These are phyloP conservation scores for Aurelia sp. DNA, from an alignment of 30 jellyfish, hydroid and myxozoan genomes.

Conservation along the genomic window DNA sequence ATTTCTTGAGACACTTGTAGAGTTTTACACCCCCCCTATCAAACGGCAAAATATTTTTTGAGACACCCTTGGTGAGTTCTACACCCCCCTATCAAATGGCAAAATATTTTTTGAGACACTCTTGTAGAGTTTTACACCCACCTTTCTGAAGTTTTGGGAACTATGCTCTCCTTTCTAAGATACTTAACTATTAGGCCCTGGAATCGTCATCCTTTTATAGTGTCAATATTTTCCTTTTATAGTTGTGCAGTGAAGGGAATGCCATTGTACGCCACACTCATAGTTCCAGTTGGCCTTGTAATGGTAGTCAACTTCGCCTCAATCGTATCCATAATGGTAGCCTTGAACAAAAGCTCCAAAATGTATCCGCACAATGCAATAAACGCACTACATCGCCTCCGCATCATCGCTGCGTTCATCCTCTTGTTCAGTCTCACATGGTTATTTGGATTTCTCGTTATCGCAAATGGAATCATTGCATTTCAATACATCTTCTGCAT, in stretches of 20 bases:
- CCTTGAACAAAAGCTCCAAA: constrained; percentile 78
- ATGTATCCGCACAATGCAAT: constrained; percentile 80
- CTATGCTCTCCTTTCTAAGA: too few relatives aligned
- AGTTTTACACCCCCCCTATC: too few relatives aligned
- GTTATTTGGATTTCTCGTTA: constrained; percentile 87
- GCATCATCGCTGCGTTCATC: constrained; percentile 85
- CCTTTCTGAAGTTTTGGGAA: too few relatives aligned
- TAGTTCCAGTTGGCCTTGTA: constrained; percentile 71
- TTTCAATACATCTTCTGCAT: constrained; percentile 91
- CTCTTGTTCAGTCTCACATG: constrained; percentile 91
- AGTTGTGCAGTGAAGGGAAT: constrained; percentile 89
- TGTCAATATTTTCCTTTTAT: too few relatives aligned
- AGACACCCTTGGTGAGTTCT: too few relatives aligned
- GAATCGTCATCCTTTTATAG: too few relatives aligned
- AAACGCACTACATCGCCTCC: constrained; percentile 64
- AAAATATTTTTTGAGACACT: too few relatives aligned
- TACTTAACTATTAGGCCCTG: too few relatives aligned
- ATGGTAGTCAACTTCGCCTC: constrained; percentile 68
- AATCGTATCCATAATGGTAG: constrained; percentile 60
- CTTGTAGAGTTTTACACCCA: too few relatives aligned
- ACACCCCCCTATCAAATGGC: too few relatives aligned
- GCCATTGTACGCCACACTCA: constrained; percentile 80
- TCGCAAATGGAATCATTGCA: constrained; percentile 69
- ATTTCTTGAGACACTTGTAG: too few relatives aligned
- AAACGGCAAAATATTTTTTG: too few relatives aligned